These are phyloP conservation scores for Limosa lapponica DNA, from an alignment of 2,797 vertebrate genomes.

Conservation along the genomic window DNA sequence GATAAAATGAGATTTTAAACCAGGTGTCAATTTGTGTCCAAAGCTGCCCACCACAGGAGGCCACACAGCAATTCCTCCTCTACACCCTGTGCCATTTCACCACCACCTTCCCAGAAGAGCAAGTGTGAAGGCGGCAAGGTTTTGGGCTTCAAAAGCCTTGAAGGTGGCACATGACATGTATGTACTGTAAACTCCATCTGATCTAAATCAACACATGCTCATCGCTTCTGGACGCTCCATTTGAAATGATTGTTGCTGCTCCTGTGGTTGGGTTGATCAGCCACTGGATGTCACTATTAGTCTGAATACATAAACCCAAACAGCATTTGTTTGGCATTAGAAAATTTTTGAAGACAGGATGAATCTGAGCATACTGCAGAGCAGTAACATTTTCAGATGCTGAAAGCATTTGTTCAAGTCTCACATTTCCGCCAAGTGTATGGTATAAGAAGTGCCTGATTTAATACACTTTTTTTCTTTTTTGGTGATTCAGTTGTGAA, in stretches of 20 bases:
- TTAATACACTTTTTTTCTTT: neutral
- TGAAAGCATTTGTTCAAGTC: neutral
- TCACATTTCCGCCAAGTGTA: neutral
- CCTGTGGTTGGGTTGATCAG: neutral
- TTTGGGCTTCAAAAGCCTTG: neutral
- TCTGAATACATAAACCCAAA: neutral
- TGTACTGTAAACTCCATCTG: neutral
- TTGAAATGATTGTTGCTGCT: neutral
- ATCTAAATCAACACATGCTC: neutral
- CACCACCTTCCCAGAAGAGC: neutral
- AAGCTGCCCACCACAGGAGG: neutral
- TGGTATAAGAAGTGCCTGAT: neutral
- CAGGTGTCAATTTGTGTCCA: neutral
- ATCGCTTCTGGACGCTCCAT: fast-evolving
- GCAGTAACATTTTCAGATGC: neutral
- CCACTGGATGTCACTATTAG: slow-evolving; percentile 68
- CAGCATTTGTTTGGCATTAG: slow-evolving; percentile 29
- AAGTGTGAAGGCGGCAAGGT: neutral
- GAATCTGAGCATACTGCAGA: neutral
- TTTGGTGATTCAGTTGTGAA: neutral
- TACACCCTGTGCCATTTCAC: neutral
- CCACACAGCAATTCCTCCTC: neutral
- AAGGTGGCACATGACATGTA: fast-evolving
- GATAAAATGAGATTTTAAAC: neutral
- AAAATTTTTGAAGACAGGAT: neutral